Percentiles rank a stretch among this genome's conserved stretches.
These are phyloP conservation scores for Galagoides demidoff DNA, from an alignment of 2,797 vertebrate genomes.

Conservation along the genomic window DNA sequence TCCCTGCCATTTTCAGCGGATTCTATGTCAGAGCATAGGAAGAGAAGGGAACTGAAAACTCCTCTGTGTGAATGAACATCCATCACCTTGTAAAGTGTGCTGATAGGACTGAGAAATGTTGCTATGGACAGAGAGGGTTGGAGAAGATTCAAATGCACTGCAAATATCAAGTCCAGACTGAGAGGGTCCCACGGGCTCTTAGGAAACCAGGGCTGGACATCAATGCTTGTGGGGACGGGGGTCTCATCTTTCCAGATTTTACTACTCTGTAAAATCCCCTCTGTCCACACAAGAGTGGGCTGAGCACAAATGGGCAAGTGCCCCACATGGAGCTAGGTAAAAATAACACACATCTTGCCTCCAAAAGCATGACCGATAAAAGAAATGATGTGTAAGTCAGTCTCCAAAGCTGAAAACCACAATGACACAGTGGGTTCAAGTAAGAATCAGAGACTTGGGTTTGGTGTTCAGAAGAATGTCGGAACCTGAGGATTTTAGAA, in stretches of 20 bases:
- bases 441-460: background rate
- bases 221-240: background rate
- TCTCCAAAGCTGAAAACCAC: background rate
- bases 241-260: background rate
- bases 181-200: background rate
- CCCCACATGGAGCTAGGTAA: no score
- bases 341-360: background rate
- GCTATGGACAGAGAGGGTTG: background rate
- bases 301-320: background rate
- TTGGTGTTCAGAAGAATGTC: background rate
- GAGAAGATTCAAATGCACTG: background rate
- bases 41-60: background rate
- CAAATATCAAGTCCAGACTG: background rate
- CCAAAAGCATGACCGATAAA: background rate
- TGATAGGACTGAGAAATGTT: background rate
- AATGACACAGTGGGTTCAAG: background rate
- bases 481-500: background rate
- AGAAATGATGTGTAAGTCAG: background rate
- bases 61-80: no score
- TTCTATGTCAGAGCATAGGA: background rate
- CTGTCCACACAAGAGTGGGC: background rate
- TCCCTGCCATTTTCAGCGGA: background rate
- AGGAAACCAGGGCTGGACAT: background rate
- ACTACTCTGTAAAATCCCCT: background rate
- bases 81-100: background rate